Base-by-base conservation (phyloP, 2,113 vertebrate genomes). In the Axis porcinus region DNA sequence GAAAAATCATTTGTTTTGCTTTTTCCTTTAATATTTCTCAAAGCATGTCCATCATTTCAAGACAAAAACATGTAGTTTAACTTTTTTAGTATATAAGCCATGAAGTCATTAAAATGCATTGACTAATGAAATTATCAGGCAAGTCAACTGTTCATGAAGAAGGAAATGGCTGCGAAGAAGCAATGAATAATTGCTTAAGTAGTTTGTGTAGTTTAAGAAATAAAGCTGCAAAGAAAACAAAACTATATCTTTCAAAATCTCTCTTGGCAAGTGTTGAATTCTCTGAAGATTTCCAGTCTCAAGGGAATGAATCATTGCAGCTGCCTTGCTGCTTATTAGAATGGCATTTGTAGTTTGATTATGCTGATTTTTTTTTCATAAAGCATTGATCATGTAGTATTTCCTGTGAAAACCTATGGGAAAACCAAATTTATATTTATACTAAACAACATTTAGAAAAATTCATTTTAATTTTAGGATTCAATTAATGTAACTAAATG, bases 361-460 rank as follows among this genome's bases (percentile, higher is more conserved):
- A 86, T 57, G 36, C 30, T 60, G 47, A 74, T 62, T 70, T 55
- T 79, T 64, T 36, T 92, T 74, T 28, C 55, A 84, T 30, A 70
- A 95, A 90, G 40, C 14, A 84, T 10, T 86, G 43, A 70, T 45
- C 33, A 74, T 43, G 81, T 81, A 58, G 36, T 52, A 36, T 83
- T 90, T 83, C 43, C 50, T 95, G 94, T 86, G 81, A 84, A 96
- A 92, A 92, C 43, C 30, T 36, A 19, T 94, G 33, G 28, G 36
- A 86, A 87, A 84, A 84, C 23, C 45, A 97, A 74, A 84, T 87
- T 87, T 86, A 87, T 7, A 84, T 89, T 95, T 89, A 86, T 45
- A 36, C 47, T 94, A 50, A n/a, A 50, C 89, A 96, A 88, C 50
- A 87, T 70, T 86, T 74, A 76, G 82, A 79, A 97, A 91, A 94